Evolutionary conservation across 2,888 invertebrate species (phyloP).

Genomic region (Tiliacea aurago): DNA sequence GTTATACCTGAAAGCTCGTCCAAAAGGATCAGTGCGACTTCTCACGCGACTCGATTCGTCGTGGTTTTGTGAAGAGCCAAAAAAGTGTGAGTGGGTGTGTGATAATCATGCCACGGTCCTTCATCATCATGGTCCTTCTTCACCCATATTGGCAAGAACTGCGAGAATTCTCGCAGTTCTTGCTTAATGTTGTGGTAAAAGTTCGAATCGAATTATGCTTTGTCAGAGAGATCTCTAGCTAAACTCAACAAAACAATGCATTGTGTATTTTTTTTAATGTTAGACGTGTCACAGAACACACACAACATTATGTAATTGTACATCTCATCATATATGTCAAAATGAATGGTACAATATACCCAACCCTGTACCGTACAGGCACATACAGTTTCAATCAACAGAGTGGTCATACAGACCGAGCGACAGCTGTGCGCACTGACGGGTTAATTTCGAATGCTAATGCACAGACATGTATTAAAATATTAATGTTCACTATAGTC

Average conservation of each 20-base stretch:
- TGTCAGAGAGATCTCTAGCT: neutral
- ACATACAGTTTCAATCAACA: slow-evolving; percentile 71
- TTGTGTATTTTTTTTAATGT: no score
- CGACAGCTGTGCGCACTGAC: slow-evolving; percentile 72
- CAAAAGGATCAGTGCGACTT: neutral
- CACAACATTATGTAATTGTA: neutral
- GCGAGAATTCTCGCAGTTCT: no score
- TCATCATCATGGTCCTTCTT: neutral
- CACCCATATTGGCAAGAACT: neutral
- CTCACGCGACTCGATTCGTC: neutral
- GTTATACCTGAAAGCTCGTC: neutral
- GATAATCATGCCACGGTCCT: no score
- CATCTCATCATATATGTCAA: slow-evolving; percentile 21
- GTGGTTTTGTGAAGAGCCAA: no score
- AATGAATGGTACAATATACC: slow-evolving; percentile 40
- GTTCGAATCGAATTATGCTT: neutral
- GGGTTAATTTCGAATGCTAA: slow-evolving; percentile 81
- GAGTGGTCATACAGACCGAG: slow-evolving; percentile 68
- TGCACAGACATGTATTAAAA: slow-evolving; percentile 67
- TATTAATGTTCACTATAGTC: slow-evolving; percentile 46
- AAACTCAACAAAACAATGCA: neutral
- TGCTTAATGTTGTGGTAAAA: no score
- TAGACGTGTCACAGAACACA: neutral
- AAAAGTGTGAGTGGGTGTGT: no score
- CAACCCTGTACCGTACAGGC: slow-evolving; percentile 49